Base-by-base conservation (phyloP, 2,113 vertebrate species). In the Capricornis sumatraensis region DNA sequence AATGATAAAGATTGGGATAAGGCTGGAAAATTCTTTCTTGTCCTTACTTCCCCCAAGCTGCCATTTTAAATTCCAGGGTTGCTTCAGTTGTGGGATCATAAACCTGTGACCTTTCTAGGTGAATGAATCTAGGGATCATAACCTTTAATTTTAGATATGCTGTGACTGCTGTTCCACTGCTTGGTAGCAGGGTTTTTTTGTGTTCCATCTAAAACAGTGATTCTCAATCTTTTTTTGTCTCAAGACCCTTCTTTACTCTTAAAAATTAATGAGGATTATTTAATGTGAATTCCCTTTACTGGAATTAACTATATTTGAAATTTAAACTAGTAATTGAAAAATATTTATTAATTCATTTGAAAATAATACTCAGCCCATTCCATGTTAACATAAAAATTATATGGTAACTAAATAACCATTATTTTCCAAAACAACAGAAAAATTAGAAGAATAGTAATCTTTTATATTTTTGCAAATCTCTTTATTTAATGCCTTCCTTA, bases 221-320 rank as follows among this genome's bases (percentile, higher is more conserved):
- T 96, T 95, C 43, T 94, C 55, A 45, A 1, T 83, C 60, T 25
- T 43, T 93, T 67, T 78, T 76, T 62, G 55, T 87, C 74, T 94
- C 8, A 94, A 81, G 52, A 45, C 16, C 45, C 13, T 89, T 67
- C 53, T 67, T n/a, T 27, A 13, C 14, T 90, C 27, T 92, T 92
- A 84, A 71, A 96, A 93, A 78, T 94, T 86, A 90, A 45, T 87
- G 30, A 87, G 12, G 45, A 67, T 92, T 95, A 8, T 81, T 91
- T 43, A 76, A 43, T 84, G 30, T 71, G 40, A 30, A 71, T 83
- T 94, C 23, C 85, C 55, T 62, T 40, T 86, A 53, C 17, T 85
- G 45, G 11, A 71, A 47, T 90, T 91, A 74, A 76, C 27, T 50
- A 14, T 91, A 89, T 64, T 79, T 67, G 43, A 58, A 96, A 67